Evolutionary conservation across 2,113 vertebrate genomes (phyloP), one percentile per base, ranked within the genome.

Genomic region (Lasiurus borealis): DNA sequence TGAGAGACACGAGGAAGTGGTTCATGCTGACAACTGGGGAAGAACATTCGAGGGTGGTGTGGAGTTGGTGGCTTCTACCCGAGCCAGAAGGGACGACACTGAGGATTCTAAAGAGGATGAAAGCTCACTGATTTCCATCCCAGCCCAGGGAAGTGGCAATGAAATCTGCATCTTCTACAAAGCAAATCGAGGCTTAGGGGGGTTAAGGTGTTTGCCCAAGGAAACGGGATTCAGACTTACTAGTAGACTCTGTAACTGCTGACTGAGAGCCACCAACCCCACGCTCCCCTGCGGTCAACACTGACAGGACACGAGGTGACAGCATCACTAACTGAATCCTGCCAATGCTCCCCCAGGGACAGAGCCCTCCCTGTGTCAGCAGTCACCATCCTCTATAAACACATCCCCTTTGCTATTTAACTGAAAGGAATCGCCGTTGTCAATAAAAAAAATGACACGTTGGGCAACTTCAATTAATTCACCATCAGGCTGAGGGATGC

Each of bases 371-470:
- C 31, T 95, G 12, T 94, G 77, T 57, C 95, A 93, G 89, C 62
- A 89, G 91, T 72, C 90, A 78, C 64, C 77, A 77, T 71, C 95
- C 72, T 85, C 85, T 34, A 68, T 46, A 95, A 82, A 95, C 62
- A 68, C 4, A 36, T 54, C 27, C 44, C 54, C 16, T n/a, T 36
- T 86, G 83, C 44, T 93, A 48, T 73, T 88, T 85, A 52, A 62
- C 88, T 50, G 78, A 64, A 88, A 93, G 8, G 48, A 64, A 0
- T 82, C 21, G 25, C 48, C 0, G 12, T 9, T 68, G 89, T 95
- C 91, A 89, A 93, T 72, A 84, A 57, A 87, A 84, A 57, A 87
- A 90, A 96, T 91, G 40, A 96, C 69, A 95, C 87, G 72, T 94
- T 66, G 86, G 52, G 40, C 25, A 92, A 62, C 31, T 73, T 83